Conservation (phyloP, 37 sponge, comb jelly and placozoan species). For the Spongia lamella region DNA sequence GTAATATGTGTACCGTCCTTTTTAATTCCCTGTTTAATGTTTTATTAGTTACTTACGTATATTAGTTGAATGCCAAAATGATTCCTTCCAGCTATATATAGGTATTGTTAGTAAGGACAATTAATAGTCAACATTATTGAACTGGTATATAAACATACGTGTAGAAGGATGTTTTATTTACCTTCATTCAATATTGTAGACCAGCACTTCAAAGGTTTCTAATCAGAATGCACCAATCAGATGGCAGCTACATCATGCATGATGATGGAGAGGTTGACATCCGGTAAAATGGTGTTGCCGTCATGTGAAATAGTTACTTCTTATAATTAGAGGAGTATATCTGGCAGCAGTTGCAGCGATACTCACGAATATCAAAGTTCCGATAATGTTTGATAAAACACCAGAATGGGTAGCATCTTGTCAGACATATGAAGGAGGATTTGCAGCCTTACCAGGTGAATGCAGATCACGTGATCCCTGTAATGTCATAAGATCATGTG, state of each 20-base stretch:
- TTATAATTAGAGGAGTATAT: conserved; percentile 74
- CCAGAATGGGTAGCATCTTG: conserved; percentile 87
- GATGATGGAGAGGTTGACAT: conserved; percentile 94
- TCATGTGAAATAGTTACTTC: not conserved
- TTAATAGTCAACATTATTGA: no score
- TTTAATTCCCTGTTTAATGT: no score
- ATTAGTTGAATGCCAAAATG: not conserved
- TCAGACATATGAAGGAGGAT: conserved; percentile 93
- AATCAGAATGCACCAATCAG: conserved; percentile 60
- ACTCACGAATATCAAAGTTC: conserved; percentile 65
- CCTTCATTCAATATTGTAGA: not conserved
- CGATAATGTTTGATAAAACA: conserved; percentile 68
- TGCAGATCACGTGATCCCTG: no score
- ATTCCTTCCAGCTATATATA: no score
- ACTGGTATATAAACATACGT: no score
- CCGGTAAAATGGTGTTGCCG: conserved; percentile 40
- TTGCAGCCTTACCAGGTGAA: conserved; percentile 32
- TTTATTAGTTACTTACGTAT: not conserved
- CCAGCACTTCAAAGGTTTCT: conserved; percentile 62
- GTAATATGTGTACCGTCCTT: no score
- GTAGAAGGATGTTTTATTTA: no score
- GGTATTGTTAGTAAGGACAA: no score
- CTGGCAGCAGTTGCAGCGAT: conserved; percentile 80
- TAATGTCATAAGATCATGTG: conserved; percentile 16
- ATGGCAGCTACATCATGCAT: conserved; percentile 93